Conservation (phyloP, 2,888 invertebrate genomes). For the Zygogramma bicolorata region DNA sequence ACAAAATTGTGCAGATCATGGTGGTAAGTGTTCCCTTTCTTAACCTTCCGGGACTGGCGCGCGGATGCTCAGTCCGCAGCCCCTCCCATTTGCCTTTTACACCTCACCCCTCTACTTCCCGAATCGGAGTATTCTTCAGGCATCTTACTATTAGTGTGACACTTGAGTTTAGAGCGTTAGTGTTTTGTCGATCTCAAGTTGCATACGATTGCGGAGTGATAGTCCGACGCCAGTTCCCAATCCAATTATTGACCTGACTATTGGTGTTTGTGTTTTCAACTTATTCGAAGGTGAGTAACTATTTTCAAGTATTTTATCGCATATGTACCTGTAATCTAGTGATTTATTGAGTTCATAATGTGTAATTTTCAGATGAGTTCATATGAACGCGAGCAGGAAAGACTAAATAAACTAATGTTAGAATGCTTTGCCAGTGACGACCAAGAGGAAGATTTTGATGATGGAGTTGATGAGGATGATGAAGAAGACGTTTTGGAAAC, state of each 20-base stretch:
- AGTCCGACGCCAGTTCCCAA: no score
- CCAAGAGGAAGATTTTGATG: constrained; percentile 17
- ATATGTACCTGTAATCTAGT: no score
- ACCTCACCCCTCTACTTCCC: constrained; percentile 5
- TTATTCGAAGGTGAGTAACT: no score
- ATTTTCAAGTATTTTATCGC: no score
- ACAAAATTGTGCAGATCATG: constrained; percentile 76
- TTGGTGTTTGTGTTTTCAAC: no score
- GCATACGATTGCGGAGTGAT: no score
- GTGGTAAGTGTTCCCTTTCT: constrained; percentile 73
- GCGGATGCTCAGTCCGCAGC: neutral
- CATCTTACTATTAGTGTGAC: no score
- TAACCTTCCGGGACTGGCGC: constrained; percentile 8
- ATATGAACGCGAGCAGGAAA: neutral
- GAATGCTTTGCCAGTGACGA: constrained; percentile 20
- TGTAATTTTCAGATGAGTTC: constrained; percentile 12
- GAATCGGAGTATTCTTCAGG: no score
- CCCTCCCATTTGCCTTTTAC: constrained; percentile 2
- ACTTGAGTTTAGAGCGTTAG: no score
- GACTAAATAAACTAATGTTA: constrained; percentile 27
- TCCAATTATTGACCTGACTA: no score
- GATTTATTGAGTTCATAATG: no score
- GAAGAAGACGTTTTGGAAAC: constrained; percentile 15
- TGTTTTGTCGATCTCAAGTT: no score
- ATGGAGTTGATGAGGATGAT: constrained; percentile 20